Percentiles rank a stretch among this genome's conserved stretches.
These are phyloP conservation scores for Meganola albula DNA, from an alignment of 2,888 invertebrate genomes.

Conservation along the genomic window DNA sequence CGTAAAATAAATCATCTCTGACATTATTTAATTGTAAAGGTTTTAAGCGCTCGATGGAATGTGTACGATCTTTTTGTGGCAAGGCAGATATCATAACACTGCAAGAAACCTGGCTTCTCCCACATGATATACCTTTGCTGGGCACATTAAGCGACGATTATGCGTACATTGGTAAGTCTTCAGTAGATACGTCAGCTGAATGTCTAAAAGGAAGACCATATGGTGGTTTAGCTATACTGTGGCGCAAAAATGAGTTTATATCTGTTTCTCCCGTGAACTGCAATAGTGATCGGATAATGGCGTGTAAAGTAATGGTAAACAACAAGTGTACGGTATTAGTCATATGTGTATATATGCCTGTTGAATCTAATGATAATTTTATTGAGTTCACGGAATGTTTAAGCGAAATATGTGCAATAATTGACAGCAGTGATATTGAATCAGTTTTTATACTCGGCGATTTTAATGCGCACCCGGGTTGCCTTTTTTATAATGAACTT, in stretches of 20 bases:
- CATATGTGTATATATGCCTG: slow-evolving; percentile 1
- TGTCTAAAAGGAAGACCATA: not conserved
- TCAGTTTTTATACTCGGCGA: no score
- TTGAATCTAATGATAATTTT: not conserved
- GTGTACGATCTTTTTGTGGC: not conserved
- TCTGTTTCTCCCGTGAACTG: no score
- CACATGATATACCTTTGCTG: not conserved
- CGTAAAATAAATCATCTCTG: no score
- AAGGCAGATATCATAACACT: slow-evolving; percentile 2
- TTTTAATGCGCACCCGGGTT: no score
- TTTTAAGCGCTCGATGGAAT: not conserved
- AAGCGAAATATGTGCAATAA: not conserved
- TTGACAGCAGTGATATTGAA: not conserved
- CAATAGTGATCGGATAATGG: not conserved
- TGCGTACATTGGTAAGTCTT: not conserved
- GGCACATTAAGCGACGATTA: not conserved
- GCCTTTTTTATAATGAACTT: not conserved
- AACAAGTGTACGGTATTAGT: not conserved
- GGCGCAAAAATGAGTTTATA: no score
- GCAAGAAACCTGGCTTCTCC: slow-evolving; percentile 3
- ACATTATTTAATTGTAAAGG: slow-evolving; percentile 1
- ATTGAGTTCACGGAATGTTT: no score
- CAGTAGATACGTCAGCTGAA: not conserved
- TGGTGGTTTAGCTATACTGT: not conserved
- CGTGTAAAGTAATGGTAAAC: not conserved